phyloP scores from a whole-genome alignment of 1,140 invertebrate genomes.

The Cydia pomonella region DNA sequence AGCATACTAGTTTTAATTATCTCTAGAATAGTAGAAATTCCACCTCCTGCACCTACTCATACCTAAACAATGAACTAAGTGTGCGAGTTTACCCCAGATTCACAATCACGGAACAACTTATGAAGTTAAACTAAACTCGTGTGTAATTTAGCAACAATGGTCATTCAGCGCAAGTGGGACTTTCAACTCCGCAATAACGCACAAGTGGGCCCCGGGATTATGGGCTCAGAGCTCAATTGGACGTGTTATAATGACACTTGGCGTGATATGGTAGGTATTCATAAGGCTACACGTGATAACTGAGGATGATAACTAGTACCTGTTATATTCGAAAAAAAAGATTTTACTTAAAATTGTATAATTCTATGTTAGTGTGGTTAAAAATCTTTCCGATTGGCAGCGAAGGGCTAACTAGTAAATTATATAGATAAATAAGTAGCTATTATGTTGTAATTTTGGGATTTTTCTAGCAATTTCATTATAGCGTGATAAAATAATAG shows the following conservation, averaged over 20 bases:
- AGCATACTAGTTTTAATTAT: no score
- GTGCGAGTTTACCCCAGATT: neutral
- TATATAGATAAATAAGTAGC: no score
- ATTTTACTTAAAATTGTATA: neutral
- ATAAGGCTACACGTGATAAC: neutral
- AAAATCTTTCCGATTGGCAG: no score
- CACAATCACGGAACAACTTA: constrained; percentile 14
- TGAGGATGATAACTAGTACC: neutral
- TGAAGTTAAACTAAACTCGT: constrained; percentile 8
- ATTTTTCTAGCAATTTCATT: neutral
- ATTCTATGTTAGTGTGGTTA: no score
- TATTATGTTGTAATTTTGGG: no score
- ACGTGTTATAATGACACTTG: neutral
- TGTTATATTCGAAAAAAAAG: neutral
- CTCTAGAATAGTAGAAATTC: no score
- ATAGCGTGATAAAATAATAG: constrained; percentile 4
- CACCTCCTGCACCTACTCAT: neutral
- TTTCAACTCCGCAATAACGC: neutral
- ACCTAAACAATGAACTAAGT: neutral
- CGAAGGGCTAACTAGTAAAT: no score
- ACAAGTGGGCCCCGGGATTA: neutral
- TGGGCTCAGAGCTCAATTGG: neutral
- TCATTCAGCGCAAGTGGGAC: constrained; percentile 1
- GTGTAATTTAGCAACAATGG: constrained; percentile 14
- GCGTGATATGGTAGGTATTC: neutral